Evolutionary conservation across 2,797 vertebrate species (phyloP).

Genomic region (Trachops cirrhosus): DNA sequence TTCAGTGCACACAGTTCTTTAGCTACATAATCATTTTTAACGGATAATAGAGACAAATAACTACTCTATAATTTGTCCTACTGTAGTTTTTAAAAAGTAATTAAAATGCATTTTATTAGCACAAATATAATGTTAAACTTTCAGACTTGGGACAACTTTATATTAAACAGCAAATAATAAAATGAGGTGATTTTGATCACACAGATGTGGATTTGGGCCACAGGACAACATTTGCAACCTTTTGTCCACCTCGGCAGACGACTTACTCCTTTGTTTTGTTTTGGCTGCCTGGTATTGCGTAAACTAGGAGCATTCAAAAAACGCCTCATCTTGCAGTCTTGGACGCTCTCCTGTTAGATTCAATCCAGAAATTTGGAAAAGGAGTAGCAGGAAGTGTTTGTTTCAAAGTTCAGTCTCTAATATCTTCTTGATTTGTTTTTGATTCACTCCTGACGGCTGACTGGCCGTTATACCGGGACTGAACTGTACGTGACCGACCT

Average conservation of each 20-base stretch:
- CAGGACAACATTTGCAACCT: accelerated
- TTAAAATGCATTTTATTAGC: not conserved
- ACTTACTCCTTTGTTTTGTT: not conserved
- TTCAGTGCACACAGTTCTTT: not conserved
- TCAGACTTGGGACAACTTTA: not conserved
- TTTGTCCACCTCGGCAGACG: accelerated
- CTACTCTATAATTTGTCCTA: not conserved
- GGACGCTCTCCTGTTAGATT: not conserved
- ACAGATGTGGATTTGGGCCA: no score
- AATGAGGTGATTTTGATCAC: not conserved
- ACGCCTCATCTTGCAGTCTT: not conserved
- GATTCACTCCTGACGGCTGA: not conserved
- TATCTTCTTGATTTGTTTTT: not conserved
- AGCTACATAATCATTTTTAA: not conserved
- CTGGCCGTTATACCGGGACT: accelerated
- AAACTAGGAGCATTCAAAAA: not conserved
- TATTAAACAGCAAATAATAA: not conserved
- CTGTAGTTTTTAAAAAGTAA: not conserved
- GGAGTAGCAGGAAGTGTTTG: not conserved
- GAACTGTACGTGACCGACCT: not conserved
- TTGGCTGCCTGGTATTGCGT: not conserved
- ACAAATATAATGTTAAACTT: not conserved
- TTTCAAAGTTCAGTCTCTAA: not conserved
- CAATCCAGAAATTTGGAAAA: not conserved
- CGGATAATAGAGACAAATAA: not conserved